phyloP scores from a whole-genome alignment of 2,113 vertebrate genomes.

The Asarcornis scutulata region DNA sequence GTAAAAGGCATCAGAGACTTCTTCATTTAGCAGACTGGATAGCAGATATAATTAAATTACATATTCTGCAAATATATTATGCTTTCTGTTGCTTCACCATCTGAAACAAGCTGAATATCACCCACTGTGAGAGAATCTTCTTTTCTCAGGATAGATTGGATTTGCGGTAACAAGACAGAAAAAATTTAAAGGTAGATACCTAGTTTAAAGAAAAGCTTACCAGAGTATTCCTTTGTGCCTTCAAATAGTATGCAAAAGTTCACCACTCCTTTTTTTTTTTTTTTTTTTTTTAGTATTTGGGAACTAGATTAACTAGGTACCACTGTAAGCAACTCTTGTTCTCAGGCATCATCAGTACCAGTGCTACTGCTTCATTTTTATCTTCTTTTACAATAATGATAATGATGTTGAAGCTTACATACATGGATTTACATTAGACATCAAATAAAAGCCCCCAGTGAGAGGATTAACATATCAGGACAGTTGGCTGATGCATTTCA shows the following conservation, averaged over 20 bases:
- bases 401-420: constrained; percentile 42
- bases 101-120: background rate
- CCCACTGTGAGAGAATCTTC: background rate
- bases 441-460: constrained; percentile 44
- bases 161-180: background rate
- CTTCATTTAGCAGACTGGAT: background rate
- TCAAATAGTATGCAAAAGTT: background rate
- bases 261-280: background rate
- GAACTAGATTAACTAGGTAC: background rate
- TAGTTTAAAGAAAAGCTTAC: background rate
- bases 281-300: background rate
- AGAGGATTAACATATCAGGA: constrained; percentile 55
- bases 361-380: constrained; percentile 1
- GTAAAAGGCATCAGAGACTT: background rate
- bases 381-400: constrained; percentile 20
- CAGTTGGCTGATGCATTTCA: constrained; percentile 58
- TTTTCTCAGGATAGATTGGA: background rate
- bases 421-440: constrained; percentile 47
- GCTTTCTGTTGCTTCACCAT: background rate
- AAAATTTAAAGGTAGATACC: background rate
- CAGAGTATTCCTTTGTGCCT: background rate
- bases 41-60: constrained; percentile 31
- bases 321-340: background rate
- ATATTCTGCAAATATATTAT: constrained; percentile 6
- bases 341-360: constrained; percentile 13